Percentiles rank a stretch among this genome's conserved stretches.
Evolutionary conservation across 1,140 invertebrate species (phyloP).

Genomic region (Heterodera carotae): DNA sequence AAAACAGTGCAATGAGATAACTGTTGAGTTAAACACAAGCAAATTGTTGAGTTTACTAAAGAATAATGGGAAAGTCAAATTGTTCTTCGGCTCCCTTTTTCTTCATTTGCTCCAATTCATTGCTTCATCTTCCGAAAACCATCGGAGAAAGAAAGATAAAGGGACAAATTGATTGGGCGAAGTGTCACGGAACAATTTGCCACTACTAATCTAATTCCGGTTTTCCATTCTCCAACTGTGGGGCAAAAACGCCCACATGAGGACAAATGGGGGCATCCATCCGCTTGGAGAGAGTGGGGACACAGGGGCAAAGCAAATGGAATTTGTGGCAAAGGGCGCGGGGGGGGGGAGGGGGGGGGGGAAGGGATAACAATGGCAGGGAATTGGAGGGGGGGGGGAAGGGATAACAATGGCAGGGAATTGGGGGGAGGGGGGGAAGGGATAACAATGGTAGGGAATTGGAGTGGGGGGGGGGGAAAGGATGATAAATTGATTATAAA

Average conservation of each 20-base stretch:
- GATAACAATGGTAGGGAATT: background rate
- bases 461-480: background rate
- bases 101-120: background rate
- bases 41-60: too few species aligned
- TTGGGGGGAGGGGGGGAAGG: background rate
- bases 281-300: too few species aligned
- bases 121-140: background rate
- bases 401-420: background rate
- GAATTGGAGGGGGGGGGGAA: too few species aligned
- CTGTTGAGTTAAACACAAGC: too few species aligned
- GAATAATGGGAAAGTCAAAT: too few species aligned
- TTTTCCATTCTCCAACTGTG: background rate
- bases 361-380: background rate
- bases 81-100: too few species aligned
- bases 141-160: background rate
- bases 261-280: too few species aligned
- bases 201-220: background rate
- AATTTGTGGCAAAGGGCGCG: too few species aligned
- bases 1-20: too few species aligned
- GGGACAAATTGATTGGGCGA: background rate
- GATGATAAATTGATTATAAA: background rate
- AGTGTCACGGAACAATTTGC: background rate
- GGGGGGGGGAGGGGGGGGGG: too few species aligned
- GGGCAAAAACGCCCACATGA: background rate
- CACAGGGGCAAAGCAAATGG: too few species aligned